These are phyloP conservation scores for Percopsis omiscomaycus DNA, from an alignment of 2,797 vertebrate species.

Conservation along the genomic window DNA sequence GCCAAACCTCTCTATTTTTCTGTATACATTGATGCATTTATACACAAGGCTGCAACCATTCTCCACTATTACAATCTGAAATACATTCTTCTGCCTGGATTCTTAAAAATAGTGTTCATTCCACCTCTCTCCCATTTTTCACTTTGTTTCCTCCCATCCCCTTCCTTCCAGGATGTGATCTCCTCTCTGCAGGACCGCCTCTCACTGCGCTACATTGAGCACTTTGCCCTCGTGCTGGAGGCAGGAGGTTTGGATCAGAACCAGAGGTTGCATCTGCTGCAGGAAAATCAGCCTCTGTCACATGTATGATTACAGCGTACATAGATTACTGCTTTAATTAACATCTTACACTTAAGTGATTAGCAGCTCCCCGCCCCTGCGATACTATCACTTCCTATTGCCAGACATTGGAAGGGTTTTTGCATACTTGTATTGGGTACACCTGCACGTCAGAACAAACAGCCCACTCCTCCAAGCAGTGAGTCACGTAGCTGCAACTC, in stretches of 20 bases:
- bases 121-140: conserved; percentile 34
- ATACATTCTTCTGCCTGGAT: conserved; percentile 10
- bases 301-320: conserved; percentile 80
- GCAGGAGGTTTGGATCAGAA: conserved; percentile 90
- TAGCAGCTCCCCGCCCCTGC: background rate
- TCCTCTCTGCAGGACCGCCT: conserved; percentile 96
- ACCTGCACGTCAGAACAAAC: too few relatives aligned
- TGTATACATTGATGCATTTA: conserved; percentile 2
- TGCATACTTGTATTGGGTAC: background rate
- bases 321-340: background rate
- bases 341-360: background rate
- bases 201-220: conserved; percentile 95
- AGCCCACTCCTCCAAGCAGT: too few relatives aligned
- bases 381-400: background rate
- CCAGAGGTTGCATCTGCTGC: conserved; percentile 90
- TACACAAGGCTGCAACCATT: conserved; percentile 15
- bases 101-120: conserved; percentile 15
- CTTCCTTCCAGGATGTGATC: conserved; percentile 89
- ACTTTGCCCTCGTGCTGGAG: conserved; percentile 96
- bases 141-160: conserved; percentile 13
- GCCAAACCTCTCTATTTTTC: conserved; percentile 14
- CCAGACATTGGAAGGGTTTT: background rate
- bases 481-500: background rate
- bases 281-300: conserved; percentile 95
- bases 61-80: conserved; percentile 17